phyloP scores from a whole-genome alignment of 1,140 invertebrate species.

The Pemphigus obesinymphae region DNA sequence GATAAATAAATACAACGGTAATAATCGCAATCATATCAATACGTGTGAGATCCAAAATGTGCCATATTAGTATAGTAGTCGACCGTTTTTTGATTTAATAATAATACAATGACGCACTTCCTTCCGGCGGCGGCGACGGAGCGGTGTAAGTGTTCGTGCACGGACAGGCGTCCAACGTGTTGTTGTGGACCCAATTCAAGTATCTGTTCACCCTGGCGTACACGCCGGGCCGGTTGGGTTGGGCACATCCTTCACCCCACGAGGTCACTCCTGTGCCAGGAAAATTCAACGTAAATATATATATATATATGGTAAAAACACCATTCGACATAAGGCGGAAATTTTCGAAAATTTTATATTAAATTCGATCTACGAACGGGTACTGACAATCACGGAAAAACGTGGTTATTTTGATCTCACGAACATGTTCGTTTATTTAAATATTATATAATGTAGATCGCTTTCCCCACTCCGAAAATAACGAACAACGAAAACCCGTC shows the following conservation, averaged over 20 bases:
- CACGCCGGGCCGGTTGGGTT: conserved; percentile 73
- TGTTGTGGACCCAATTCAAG: conserved; percentile 57
- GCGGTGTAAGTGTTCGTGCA: conserved; percentile 9
- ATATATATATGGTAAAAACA: too few species aligned
- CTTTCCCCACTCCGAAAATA: too few species aligned
- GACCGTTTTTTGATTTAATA: too few species aligned
- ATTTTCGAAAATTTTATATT: too few species aligned
- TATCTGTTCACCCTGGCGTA: conserved; percentile 76
- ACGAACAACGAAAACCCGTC: too few species aligned
- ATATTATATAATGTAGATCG: too few species aligned
- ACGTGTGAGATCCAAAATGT: neutral
- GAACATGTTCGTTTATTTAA: too few species aligned
- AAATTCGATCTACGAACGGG: too few species aligned
- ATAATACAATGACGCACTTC: too few species aligned
- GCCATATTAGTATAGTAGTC: neutral
- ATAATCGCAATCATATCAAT: neutral
- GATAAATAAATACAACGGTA: neutral
- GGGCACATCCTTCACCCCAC: conserved; percentile 76
- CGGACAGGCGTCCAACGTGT: conserved; percentile 42
- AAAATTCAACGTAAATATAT: neutral
- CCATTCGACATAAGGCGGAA: too few species aligned
- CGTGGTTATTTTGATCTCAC: too few species aligned
- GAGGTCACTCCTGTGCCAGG: conserved; percentile 57
- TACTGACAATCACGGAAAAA: too few species aligned
- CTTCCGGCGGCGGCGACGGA: neutral